phyloP scores from a whole-genome alignment of 1,140 invertebrate genomes.

The Scaptodrosophila lebanonensis region DNA sequence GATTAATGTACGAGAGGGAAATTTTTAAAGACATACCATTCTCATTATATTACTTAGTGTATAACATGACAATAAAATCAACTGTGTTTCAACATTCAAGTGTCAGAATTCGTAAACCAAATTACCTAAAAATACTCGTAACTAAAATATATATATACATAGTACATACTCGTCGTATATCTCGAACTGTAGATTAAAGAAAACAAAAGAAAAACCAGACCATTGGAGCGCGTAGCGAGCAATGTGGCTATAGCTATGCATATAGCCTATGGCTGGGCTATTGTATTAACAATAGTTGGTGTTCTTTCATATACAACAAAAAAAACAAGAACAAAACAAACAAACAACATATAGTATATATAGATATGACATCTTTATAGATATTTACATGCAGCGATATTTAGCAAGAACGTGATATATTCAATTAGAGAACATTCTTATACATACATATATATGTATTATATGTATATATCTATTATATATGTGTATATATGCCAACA shows the following conservation, averaged over 20 bases:
- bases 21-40: not conserved
- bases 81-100: conserved; percentile 75
- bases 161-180: conserved; percentile 15
- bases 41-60: not conserved
- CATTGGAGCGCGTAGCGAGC: conserved; percentile 43
- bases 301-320: conserved; percentile 39
- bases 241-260: conserved; percentile 51
- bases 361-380: conserved; percentile 59
- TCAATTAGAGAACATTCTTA: conserved; percentile 59
- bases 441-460: conserved; percentile 45
- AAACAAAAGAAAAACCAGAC: conserved; percentile 22
- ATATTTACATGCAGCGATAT: conserved; percentile 71
- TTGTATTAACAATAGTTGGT: conserved; percentile 22
- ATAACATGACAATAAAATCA: conserved; percentile 76
- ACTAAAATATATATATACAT: conserved; percentile 4
- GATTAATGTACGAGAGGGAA: too few relatives aligned
- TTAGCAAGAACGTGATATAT: conserved; percentile 73
- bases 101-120: conserved; percentile 74
- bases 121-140: conserved; percentile 51
- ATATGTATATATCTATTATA: conserved; percentile 66
- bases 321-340: conserved; percentile 26
- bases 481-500: conserved; percentile 63
- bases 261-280: conserved; percentile 52
- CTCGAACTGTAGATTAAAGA: conserved; percentile 12
- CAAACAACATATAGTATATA: conserved; percentile 47